Conservation (phyloP, 2,888 invertebrate species). For the Oscheius onirici region DNA sequence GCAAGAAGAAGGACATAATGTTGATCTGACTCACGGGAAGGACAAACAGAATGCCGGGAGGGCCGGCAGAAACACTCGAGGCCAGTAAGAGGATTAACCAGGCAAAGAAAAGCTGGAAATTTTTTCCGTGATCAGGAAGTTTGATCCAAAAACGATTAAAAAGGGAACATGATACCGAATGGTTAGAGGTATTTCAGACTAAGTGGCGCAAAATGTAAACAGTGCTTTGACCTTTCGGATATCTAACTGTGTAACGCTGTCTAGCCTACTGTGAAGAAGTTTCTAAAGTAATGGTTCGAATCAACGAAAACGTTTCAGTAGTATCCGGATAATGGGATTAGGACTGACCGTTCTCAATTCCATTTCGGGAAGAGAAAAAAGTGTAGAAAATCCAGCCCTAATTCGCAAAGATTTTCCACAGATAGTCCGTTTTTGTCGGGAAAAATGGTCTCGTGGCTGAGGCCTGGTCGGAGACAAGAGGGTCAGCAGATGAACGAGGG, state of each 20-base stretch:
- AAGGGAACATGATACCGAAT: too few relatives aligned
- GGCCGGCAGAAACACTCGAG: constrained; percentile 24
- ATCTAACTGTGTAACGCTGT: background rate
- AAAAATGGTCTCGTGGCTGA: constrained; percentile 20
- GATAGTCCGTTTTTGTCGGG: constrained; percentile 2
- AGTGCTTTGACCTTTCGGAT: background rate
- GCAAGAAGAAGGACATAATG: constrained; percentile 14
- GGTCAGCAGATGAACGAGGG: constrained; percentile 17
- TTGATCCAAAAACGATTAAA: too few relatives aligned
- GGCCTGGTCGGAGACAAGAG: background rate
- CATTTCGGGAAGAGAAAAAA: background rate
- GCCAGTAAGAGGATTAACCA: constrained; percentile 20
- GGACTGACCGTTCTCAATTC: background rate
- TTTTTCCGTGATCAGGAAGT: too few relatives aligned
- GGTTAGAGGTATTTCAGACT: too few relatives aligned
- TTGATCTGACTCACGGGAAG: constrained; percentile 23
- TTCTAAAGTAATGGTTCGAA: background rate
- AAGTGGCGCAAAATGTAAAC: background rate
- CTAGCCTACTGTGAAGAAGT: too few relatives aligned
- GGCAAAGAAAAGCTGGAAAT: too few relatives aligned
- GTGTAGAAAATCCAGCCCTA: background rate
- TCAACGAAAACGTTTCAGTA: background rate
- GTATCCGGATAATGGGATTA: background rate
- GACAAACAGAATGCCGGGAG: constrained; percentile 23
- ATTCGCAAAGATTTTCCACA: background rate